A percentile compares a stretch with the other conserved stretches of the same genome.
Conservation (phyloP, 2,888 invertebrate genomes). For the Nesidiocoris tenuis region DNA sequence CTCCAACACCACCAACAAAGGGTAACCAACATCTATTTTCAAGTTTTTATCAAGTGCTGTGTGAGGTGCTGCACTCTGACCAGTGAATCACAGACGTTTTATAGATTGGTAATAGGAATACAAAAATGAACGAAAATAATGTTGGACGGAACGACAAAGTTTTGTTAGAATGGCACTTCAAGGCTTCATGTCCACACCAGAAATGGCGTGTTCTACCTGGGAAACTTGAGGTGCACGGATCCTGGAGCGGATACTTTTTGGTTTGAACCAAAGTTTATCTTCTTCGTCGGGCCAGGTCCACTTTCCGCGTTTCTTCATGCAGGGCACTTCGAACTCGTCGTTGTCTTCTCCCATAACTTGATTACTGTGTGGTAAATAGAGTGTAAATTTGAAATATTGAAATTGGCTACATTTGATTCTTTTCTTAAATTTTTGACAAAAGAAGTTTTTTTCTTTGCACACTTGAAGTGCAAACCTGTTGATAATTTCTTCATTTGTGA, state of each 20-base stretch:
- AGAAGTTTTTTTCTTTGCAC: too few relatives aligned
- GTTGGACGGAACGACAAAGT: too few relatives aligned
- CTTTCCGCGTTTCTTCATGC: conserved; percentile 14
- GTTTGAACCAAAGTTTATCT: conserved; percentile 16
- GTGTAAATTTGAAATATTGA: not conserved
- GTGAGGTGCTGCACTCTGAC: too few relatives aligned
- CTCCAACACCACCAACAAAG: not conserved
- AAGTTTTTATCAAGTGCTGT: too few relatives aligned
- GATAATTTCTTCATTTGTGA: too few relatives aligned
- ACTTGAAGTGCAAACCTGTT: too few relatives aligned
- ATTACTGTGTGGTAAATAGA: too few relatives aligned
- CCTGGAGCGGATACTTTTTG: not conserved
- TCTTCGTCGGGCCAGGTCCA: conserved; percentile 24
- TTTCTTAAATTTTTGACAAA: too few relatives aligned
- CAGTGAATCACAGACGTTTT: too few relatives aligned
- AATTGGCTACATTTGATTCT: not conserved
- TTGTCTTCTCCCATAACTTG: not conserved
- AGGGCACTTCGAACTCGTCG: conserved; percentile 3
- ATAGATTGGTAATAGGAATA: not conserved
- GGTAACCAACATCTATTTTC: too few relatives aligned
- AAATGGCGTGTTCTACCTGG: not conserved
- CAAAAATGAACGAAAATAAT: not conserved
- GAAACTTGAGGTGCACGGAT: not conserved
- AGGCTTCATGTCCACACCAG: conserved; percentile 7
- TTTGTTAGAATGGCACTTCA: not conserved